Conservation (phyloP, 92 coral and sea anemone genomes). For the Heliopora coerulea region DNA sequence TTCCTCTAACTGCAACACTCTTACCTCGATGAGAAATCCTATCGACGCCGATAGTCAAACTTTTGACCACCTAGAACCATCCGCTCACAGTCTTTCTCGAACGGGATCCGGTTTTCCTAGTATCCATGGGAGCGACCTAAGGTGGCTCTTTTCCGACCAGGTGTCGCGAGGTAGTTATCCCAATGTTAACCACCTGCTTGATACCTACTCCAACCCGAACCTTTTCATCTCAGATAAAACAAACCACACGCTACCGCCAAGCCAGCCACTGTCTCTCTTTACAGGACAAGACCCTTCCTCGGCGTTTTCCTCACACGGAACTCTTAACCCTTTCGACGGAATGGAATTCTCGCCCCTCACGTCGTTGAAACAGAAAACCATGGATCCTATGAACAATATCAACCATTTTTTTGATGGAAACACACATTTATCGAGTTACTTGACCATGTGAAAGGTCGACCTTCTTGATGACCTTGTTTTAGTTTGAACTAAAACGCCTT, state of each 20-base stretch:
- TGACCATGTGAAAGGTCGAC: not conserved
- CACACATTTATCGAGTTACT: conserved; percentile 3
- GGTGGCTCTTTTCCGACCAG: conserved; percentile 21
- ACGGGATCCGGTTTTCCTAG: not conserved
- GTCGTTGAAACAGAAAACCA: not conserved
- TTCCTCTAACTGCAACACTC: not conserved
- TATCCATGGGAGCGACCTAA: conserved; percentile 8
- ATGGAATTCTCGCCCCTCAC: conserved; percentile 2
- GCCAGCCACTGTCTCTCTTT: conserved; percentile 3
- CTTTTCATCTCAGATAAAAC: not conserved
- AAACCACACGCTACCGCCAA: not conserved
- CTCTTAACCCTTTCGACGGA: not conserved
- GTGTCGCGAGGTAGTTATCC: not conserved
- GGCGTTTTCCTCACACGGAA: not conserved
- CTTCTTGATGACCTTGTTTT: too few species aligned
- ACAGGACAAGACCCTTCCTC: conserved; percentile 10
- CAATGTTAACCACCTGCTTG: conserved; percentile 6
- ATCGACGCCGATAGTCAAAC: not conserved
- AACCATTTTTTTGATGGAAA: conserved; percentile 17
- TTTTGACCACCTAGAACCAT: conserved; percentile 2
- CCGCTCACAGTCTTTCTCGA: not conserved
- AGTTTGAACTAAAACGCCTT: not conserved
- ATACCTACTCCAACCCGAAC: conserved; percentile 13
- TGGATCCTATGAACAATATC: conserved; percentile 19
- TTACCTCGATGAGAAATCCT: not conserved